Percentiles rank a stretch among this genome's conserved stretches.
phyloP scores from a whole-genome alignment of 2,113 vertebrate species.

The Chloropsis hardwickii region DNA sequence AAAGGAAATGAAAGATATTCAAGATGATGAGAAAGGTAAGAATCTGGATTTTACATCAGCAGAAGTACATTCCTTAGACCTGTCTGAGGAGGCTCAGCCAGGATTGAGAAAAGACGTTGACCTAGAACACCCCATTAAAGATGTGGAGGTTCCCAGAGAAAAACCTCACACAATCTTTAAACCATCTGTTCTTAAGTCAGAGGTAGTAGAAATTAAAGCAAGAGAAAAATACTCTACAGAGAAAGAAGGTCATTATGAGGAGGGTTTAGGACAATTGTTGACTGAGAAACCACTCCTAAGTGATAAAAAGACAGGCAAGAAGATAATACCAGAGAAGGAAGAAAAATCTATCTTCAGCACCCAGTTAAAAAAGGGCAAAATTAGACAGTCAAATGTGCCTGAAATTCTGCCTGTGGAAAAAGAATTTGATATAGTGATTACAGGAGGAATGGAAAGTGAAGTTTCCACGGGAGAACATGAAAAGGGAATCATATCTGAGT shows the following conservation, averaged over 20 bases:
- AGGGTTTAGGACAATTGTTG: slow-evolving; percentile 44
- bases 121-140: neutral
- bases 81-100: neutral
- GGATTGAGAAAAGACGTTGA: neutral
- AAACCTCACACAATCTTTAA: neutral
- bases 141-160: neutral
- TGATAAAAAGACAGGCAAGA: neutral
- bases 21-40: neutral
- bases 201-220: neutral
- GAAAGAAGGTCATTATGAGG: neutral
- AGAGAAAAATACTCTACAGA: neutral
- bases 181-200: neutral
- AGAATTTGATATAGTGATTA: neutral
- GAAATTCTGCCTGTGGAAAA: neutral
- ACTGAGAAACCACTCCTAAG: neutral
- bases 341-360: neutral
- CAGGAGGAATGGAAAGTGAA: neutral
- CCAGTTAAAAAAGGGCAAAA: neutral
- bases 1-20: neutral
- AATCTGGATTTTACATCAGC: neutral
- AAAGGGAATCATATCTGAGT: neutral
- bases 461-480: neutral
- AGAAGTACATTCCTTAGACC: neutral
- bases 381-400: neutral
- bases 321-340: neutral